Conservation (phyloP, 2,113 vertebrate genomes). For the Phrynosoma blainvillii region DNA sequence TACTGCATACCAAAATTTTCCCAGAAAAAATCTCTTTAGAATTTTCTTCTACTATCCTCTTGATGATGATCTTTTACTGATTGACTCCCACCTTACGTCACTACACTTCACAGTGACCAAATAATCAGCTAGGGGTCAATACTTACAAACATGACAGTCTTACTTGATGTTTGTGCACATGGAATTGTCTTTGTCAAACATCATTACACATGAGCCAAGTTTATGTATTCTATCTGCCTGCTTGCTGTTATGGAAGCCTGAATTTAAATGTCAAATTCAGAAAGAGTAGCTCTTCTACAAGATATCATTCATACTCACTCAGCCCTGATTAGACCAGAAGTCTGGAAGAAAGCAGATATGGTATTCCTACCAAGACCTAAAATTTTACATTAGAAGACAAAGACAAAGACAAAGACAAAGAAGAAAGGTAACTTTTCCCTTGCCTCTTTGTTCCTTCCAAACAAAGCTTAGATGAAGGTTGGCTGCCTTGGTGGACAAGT, state of each 20-base stretch:
- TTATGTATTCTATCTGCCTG: too few relatives aligned
- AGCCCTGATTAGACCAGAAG: too few relatives aligned
- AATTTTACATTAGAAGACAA: too few relatives aligned
- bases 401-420: background rate
- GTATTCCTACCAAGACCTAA: too few relatives aligned
- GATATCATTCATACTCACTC: background rate
- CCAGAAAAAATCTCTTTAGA: background rate
- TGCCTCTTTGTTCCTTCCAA: background rate
- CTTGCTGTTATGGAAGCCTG: too few relatives aligned
- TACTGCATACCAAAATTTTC: background rate
- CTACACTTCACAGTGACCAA: background rate
- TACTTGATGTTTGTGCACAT: background rate
- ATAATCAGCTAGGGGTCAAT: too few relatives aligned
- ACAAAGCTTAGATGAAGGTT: background rate
- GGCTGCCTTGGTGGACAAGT: background rate
- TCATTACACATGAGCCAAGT: too few relatives aligned
- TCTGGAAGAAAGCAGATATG: too few relatives aligned
- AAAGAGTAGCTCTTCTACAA: background rate
- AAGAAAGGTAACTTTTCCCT: background rate
- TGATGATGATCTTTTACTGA: background rate
- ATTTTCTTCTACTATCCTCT: background rate
- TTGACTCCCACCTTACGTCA: background rate
- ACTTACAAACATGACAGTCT: background rate
- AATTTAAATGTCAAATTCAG: background rate
- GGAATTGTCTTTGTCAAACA: too few relatives aligned